These are phyloP conservation scores for Drosophila yooni DNA, from an alignment of 2,888 invertebrate genomes.

Conservation along the genomic window DNA sequence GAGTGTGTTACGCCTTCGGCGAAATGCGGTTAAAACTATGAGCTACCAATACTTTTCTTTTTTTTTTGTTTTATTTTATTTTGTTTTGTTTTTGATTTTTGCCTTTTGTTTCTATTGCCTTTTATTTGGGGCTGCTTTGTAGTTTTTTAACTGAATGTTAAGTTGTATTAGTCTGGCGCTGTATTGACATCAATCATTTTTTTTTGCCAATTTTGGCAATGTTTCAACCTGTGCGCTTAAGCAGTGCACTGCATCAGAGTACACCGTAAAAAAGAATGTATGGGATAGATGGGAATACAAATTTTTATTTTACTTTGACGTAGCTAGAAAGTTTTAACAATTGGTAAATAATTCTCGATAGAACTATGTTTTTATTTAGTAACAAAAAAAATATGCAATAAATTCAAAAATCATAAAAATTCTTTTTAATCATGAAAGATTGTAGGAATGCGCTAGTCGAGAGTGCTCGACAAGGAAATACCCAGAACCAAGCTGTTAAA, in stretches of 20 bases:
- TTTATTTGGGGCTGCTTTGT: conserved; percentile 56
- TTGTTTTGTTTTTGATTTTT: conserved; percentile 17
- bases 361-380: too few relatives aligned
- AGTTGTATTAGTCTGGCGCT: conserved; percentile 71
- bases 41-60: conserved; percentile 62
- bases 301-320: neutral
- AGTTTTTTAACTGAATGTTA: conserved; percentile 72
- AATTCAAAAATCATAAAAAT: too few relatives aligned
- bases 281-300: accelerated
- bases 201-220: conserved; percentile 20
- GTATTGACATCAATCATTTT: conserved; percentile 79
- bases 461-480: neutral
- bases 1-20: conserved; percentile 82
- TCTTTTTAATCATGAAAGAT: too few relatives aligned
- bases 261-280: neutral
- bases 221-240: conserved; percentile 70
- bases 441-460: neutral
- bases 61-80: conserved; percentile 31
- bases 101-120: conserved; percentile 44
- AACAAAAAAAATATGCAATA: too few relatives aligned
- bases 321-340: neutral
- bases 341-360: neutral
- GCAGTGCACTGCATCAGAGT: conserved; percentile 24
- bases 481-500: neutral
- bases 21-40: conserved; percentile 79